Conservation (phyloP, 2,888 invertebrate genomes). For the Himalopsyche kuldschensis region DNA sequence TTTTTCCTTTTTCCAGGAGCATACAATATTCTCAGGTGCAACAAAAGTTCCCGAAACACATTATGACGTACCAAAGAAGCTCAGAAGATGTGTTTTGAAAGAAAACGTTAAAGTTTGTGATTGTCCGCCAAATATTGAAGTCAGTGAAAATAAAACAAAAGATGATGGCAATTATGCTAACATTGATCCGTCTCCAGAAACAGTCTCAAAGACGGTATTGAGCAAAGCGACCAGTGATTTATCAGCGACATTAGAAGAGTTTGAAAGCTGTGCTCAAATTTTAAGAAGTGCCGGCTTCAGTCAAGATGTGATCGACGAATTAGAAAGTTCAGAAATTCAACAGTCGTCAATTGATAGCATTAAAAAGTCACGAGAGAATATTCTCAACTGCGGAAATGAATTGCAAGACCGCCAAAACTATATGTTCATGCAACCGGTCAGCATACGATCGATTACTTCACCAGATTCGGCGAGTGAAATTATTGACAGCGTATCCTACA, state of each 20-base stretch:
- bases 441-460: slow-evolving; percentile 55
- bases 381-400: slow-evolving; percentile 39
- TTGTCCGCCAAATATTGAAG: slow-evolving; percentile 43
- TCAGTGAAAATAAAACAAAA: neutral
- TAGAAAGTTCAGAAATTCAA: slow-evolving; percentile 56
- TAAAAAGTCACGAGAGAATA: neutral
- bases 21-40: slow-evolving; percentile 45
- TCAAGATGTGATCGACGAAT: slow-evolving; percentile 58
- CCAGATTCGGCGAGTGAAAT: slow-evolving; percentile 52
- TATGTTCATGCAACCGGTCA: slow-evolving; percentile 53
- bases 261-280: slow-evolving; percentile 75
- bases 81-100: slow-evolving; percentile 63
- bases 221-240: slow-evolving; percentile 55
- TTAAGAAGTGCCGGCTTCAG: slow-evolving; percentile 63
- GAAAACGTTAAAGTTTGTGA: slow-evolving; percentile 42
- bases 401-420: slow-evolving; percentile 52
- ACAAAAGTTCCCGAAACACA: slow-evolving; percentile 53
- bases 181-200: slow-evolving; percentile 47
- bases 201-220: neutral
- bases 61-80: slow-evolving; percentile 76
- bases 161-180: slow-evolving; percentile 54
- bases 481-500: slow-evolving; percentile 45
- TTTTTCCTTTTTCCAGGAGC: slow-evolving; percentile 50
- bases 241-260: slow-evolving; percentile 73
- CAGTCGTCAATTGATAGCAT: slow-evolving; percentile 40